Evolutionary conservation across 1,140 invertebrate genomes (phyloP).

Genomic region (Meloidogyne hapla): DNA sequence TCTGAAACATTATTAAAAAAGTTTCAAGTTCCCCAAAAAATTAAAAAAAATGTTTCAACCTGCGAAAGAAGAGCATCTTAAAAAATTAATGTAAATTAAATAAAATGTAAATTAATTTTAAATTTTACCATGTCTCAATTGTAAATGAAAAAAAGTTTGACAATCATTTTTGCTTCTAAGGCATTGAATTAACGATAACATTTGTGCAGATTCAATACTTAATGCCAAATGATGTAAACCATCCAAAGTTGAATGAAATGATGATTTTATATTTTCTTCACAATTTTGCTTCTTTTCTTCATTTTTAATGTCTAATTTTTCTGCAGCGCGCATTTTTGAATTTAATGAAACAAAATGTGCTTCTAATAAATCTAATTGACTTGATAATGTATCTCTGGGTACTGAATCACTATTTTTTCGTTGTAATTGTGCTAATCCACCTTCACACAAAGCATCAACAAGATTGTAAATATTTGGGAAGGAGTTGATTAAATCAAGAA

Average conservation of each 20-base stretch:
- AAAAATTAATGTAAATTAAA: background rate
- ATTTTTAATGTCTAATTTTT: slow-evolving; percentile 37
- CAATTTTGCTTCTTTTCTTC: background rate
- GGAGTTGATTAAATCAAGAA: slow-evolving; percentile 46
- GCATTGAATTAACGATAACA: slow-evolving; percentile 35
- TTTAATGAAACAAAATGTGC: slow-evolving; percentile 47
- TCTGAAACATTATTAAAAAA: no score
- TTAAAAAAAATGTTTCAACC: background rate
- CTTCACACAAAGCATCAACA: slow-evolving; percentile 45
- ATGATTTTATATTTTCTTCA: slow-evolving; percentile 39
- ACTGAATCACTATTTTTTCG: slow-evolving; percentile 12
- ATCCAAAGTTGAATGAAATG: slow-evolving; percentile 47
- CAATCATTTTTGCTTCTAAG: slow-evolving; percentile 40
- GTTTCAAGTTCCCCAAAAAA: no score
- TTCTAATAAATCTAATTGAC: slow-evolving; percentile 45
- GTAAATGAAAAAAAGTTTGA: slow-evolving; percentile 51
- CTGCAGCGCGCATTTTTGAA: slow-evolving; percentile 53
- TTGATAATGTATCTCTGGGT: slow-evolving; percentile 37
- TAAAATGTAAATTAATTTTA: background rate
- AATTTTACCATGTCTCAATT: slow-evolving; percentile 37
- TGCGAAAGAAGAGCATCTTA: background rate
- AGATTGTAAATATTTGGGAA: slow-evolving; percentile 53
- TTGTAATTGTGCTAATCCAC: slow-evolving; percentile 36
- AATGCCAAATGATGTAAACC: slow-evolving; percentile 34
- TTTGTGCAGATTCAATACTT: slow-evolving; percentile 35